Conservation (phyloP, 2,797 vertebrate genomes). For the Pangasius mekongensis region DNA sequence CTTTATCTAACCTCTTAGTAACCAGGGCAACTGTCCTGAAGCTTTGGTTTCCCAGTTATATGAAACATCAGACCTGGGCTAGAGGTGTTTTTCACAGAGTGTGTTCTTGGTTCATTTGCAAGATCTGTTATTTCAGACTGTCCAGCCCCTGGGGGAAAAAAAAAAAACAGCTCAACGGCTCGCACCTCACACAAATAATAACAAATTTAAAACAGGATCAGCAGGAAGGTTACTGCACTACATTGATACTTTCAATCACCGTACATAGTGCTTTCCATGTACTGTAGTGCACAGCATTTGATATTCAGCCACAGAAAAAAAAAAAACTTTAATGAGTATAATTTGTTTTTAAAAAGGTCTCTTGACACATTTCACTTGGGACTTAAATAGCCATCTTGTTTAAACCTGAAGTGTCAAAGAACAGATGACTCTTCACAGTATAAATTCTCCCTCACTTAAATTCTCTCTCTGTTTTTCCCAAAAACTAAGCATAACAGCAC, state of each 20-base stretch:
- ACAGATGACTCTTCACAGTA: neutral
- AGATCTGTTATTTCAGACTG: neutral
- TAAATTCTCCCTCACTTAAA: neutral
- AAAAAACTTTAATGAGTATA: neutral
- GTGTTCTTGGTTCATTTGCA: neutral
- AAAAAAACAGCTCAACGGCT: neutral
- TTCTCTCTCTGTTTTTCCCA: neutral
- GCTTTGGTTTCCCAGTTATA: neutral
- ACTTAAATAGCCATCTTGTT: neutral
- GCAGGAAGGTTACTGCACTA: neutral
- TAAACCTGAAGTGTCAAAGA: neutral
- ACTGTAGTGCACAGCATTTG: neutral
- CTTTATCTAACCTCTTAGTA: conserved; percentile 21
- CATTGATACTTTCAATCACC: neutral
- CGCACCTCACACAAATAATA: neutral
- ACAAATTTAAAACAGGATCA: neutral
- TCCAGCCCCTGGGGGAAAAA: too few relatives aligned
- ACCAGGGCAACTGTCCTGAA: neutral
- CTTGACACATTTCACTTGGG: neutral
- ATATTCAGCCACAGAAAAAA: neutral
- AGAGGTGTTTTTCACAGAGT: neutral
- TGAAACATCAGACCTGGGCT: neutral
- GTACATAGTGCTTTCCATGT: neutral
- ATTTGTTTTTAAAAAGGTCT: neutral
- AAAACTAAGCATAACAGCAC: neutral